Conservation (phyloP, 2,113 vertebrate genomes). For the Oenanthe melanoleuca region DNA sequence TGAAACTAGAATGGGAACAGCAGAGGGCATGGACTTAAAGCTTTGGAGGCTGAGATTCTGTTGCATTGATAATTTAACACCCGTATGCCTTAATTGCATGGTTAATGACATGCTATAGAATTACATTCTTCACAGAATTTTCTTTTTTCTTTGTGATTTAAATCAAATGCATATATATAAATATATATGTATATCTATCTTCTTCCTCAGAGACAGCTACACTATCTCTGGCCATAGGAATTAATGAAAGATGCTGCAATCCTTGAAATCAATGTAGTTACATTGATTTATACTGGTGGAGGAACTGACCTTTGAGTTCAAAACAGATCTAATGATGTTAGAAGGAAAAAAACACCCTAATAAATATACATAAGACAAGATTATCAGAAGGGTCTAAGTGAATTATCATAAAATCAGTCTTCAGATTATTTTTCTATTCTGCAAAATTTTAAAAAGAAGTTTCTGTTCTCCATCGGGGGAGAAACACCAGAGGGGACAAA, state of each 20-base stretch:
- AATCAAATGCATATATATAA: not conserved
- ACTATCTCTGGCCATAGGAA: not conserved
- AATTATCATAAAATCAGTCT: constrained; percentile 8
- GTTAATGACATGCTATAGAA: constrained; percentile 9
- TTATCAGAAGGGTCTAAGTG: not conserved
- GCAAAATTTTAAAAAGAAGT: not conserved
- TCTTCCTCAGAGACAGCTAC: not conserved
- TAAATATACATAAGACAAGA: constrained; percentile 47
- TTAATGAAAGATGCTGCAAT: constrained; percentile 31
- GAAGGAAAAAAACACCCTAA: not conserved
- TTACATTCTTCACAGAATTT: not conserved
- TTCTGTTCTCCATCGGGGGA: not conserved
- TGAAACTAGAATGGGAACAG: not conserved
- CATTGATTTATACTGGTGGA: constrained; percentile 45
- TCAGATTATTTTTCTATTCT: not conserved
- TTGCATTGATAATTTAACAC: not conserved
- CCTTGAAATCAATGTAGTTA: constrained; percentile 51
- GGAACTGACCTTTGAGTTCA: constrained; percentile 49
- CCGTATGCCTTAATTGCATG: not conserved
- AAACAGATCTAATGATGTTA: constrained; percentile 41
- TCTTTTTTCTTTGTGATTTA: not conserved
- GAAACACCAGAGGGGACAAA: not conserved
- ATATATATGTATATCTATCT: not conserved
- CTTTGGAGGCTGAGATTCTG: not conserved
- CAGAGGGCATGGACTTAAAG: not conserved